Conservation (phyloP, 2,113 vertebrate genomes). For the Campylorhamphus procurvoides region DNA sequence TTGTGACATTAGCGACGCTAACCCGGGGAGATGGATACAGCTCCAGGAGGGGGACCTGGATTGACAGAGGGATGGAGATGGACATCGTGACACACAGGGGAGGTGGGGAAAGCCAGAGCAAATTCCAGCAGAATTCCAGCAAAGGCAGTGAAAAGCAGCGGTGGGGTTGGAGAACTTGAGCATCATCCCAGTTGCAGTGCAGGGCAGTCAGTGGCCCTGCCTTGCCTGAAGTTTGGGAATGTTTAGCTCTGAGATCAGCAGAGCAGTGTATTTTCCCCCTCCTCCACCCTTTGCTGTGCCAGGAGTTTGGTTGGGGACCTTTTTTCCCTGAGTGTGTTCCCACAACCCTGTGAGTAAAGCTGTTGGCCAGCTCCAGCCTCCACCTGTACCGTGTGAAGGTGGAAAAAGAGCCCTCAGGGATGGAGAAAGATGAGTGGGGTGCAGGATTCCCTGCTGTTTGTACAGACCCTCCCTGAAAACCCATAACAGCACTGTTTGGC, state of each 20-base stretch:
- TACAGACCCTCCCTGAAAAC: background rate
- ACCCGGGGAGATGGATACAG: slow-evolving; percentile 64
- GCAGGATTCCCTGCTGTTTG: background rate
- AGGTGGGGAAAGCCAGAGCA: background rate
- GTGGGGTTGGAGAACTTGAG: background rate
- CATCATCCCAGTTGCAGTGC: fast-evolving
- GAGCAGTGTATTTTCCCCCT: background rate
- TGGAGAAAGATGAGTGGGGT: background rate
- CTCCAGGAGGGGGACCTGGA: background rate
- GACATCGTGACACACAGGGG: background rate
- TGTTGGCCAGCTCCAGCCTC: background rate
- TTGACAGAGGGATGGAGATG: background rate
- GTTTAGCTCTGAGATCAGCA: background rate
- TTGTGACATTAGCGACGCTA: slow-evolving; percentile 66
- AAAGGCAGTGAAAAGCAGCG: background rate
- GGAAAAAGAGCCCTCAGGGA: background rate
- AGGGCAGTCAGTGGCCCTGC: background rate
- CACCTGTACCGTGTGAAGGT: background rate
- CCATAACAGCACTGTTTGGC: background rate
- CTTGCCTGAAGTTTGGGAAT: background rate
- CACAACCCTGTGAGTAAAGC: background rate
- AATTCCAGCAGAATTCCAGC: background rate
- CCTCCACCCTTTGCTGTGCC: background rate
- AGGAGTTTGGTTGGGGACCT: background rate
- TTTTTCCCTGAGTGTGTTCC: background rate